Evolutionary conservation across 2,888 invertebrate genomes (phyloP), one percentile per base, ranked within the genome.

Genomic region (Cosmopolites sordidus): DNA sequence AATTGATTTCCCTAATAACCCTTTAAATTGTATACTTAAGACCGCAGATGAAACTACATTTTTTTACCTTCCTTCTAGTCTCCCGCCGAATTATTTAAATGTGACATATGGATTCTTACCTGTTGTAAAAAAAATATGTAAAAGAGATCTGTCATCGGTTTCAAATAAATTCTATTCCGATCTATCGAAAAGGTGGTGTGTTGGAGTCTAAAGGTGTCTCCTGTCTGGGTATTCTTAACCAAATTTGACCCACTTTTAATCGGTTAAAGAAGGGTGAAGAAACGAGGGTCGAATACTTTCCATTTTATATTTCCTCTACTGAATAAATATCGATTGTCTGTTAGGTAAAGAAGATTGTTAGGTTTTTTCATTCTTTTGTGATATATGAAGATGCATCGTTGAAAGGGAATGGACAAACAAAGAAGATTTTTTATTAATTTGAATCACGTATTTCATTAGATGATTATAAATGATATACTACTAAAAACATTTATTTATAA

Each of bases 1-100:
- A 50, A 43, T 50, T 38, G 27, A 50, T 50, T 50, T 49, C 49
- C 43, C 39, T 50, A 50, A 50, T 50, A 43, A 39, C 49, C 49
- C 40, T 17, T 37, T 50, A 43, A 43, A 50, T 27, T 50, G 49
- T 50, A 18, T 50, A 50, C 39, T 50, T 50, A 50, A 50, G 43
- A 39, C 49, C 49, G 16, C 43, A 50, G n/a, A 41, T n/a, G 43
- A 38, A 1, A 18, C 18, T 1, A 43, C 11, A 12, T 22, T 44
- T 16, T 9, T n/a, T 17, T 14, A n/a, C n/a, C n/a, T 27, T 22
- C 49, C 29, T 42, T 14, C 17, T 11, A 6, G 27, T 11, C 16
- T 30, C n/a, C n/a, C n/a, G n/a, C n/a, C n/a, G 3, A n/a, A 16
- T 16, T 38, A 47, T 47, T 40, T 40, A 41, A 27, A 40, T 27